Base-by-base conservation (phyloP, 2,113 vertebrate genomes). In the Pao palembangensis region DNA sequence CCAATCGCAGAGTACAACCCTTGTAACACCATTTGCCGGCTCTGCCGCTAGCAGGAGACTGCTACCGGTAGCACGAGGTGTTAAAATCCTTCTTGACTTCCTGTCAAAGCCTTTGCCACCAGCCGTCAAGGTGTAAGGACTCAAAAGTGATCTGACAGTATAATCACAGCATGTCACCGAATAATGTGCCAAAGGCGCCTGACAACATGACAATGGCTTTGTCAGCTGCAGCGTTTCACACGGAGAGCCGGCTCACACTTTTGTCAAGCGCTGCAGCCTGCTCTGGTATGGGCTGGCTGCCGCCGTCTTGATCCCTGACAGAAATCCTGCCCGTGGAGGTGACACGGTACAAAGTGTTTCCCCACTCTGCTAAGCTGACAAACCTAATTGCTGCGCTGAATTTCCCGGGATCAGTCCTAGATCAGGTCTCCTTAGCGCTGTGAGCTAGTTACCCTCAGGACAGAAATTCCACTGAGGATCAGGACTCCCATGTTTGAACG, bases 291-390 rank as follows among this genome's bases (percentile, higher is more conserved):
- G 58, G 60, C 55, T 42, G 67, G 62, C 74, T 46, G 66, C 63
- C 76, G 82, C 44, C 58, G 6, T 59, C 68, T 67, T 82, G 78
- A 88, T 83, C 83, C 84, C 81, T 69, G 78, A 88, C 82, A 88
- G 69, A 80, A 78, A 81, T 78, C 82, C 73, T 79, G 61, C 77
- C 82, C 48, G 54, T 46, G 67, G 71, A 80, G 80, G 84, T 70
- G 85, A 86, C 84, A 81, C 69, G 34, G 68, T 78, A 79, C 84
- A 87, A 86, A 87, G 83, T 61, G 71, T 81, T 86, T 86, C 67
- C 76, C 69, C 74, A 79, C 76, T 84, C 77, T 78, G 61, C 70
- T 79, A 53, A 86, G 76, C 83, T 83, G 83, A 83, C 85, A 83
- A 77, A 82, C 61, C 81, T 80, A 81, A 87, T 85, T 85, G 86